Percentiles rank a stretch among this genome's conserved stretches.
These are phyloP conservation scores for Liolophura sinensis DNA, from an alignment of 1,140 invertebrate genomes.

Conservation along the genomic window DNA sequence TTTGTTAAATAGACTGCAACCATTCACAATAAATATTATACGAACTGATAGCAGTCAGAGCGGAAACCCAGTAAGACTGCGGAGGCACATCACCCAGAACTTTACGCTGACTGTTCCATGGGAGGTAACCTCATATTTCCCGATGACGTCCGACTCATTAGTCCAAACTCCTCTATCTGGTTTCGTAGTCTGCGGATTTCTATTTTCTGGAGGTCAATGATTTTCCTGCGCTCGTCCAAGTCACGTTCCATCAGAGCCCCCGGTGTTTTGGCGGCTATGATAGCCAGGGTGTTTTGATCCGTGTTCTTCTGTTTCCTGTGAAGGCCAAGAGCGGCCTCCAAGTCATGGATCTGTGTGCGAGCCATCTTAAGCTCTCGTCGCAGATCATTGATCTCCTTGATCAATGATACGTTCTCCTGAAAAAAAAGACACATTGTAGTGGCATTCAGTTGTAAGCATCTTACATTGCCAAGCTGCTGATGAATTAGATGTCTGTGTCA, in stretches of 20 bases:
- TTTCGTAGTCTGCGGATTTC: constrained; percentile 52
- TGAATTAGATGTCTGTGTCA: not conserved
- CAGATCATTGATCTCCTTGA: constrained; percentile 75
- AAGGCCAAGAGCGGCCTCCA: constrained; percentile 71
- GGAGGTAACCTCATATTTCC: constrained; percentile 33
- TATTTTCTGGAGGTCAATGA: constrained; percentile 54
- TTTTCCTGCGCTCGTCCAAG: constrained; percentile 62
- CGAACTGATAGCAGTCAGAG: too few species aligned
- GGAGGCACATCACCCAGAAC: too few species aligned
- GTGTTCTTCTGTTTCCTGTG: constrained; percentile 63
- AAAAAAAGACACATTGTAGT: constrained; percentile 33
- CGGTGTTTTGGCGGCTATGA: constrained; percentile 63
- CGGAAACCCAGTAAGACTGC: too few species aligned
- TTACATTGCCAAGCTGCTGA: not conserved
- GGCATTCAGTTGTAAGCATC: not conserved
- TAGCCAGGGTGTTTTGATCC: constrained; percentile 65
- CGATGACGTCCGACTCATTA: constrained; percentile 35
- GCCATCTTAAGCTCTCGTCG: constrained; percentile 70
- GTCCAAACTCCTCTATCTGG: constrained; percentile 43
- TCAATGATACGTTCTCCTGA: constrained; percentile 75
- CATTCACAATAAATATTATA: too few species aligned
- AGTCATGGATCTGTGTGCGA: constrained; percentile 67
- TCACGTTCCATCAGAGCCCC: constrained; percentile 67
- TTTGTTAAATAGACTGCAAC: too few species aligned
- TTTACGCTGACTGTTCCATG: too few species aligned